Base-by-base conservation (phyloP, 1,140 invertebrate species). In the Arctopsyche grandis region DNA sequence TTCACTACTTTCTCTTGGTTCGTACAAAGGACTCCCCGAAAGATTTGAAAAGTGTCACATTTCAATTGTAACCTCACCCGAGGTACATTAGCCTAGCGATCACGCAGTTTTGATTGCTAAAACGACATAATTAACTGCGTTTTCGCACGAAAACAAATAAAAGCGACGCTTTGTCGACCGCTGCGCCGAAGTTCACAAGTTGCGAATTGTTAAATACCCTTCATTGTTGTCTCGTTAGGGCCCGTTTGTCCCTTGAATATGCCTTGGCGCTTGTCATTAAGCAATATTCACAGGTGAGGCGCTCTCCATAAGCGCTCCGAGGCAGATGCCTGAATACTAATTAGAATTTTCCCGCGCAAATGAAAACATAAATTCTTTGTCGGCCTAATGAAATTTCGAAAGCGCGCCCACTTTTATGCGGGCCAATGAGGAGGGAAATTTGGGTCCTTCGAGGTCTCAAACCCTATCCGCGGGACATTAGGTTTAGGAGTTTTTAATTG, bases 271-370 rank as follows among this genome's bases (percentile, higher is more conserved):
- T 38, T 76, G 74, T 63, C 74, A 76, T 76, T 76, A 76, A 76
- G 74, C 74, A 76, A 76, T 76, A 76, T 76, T 76, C 74, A 76
- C 74, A 76, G 74, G 74, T 76, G 74, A 63, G 58, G 16, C 52
- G 52, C 69, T 10, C 14, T 22, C 22, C 44, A 38, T 44, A 29
- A 29, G 24, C 24, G n/a, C 43, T 7, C 29, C 44, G 43, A 26
- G 69, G 14, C 44, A 5, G 16, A 56, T 14, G 56, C 29, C 74
- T 26, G 74, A 76, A 76, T 76, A 76, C 74, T 76, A 76, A 76
- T 76, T 76, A 56, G 46, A 74, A 48, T 66, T 24, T 24, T 66
- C 63, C 24, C 10, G 63, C 24, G 46, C 16, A 74, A 74, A 74
- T 56, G 44, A 52, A 52, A 52, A 74, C 71, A 56, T 56, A 74